Evolutionary conservation across 2,797 vertebrate genomes (phyloP), one percentile per base, ranked within the genome.

Genomic region (Hoplostethus atlanticus): DNA sequence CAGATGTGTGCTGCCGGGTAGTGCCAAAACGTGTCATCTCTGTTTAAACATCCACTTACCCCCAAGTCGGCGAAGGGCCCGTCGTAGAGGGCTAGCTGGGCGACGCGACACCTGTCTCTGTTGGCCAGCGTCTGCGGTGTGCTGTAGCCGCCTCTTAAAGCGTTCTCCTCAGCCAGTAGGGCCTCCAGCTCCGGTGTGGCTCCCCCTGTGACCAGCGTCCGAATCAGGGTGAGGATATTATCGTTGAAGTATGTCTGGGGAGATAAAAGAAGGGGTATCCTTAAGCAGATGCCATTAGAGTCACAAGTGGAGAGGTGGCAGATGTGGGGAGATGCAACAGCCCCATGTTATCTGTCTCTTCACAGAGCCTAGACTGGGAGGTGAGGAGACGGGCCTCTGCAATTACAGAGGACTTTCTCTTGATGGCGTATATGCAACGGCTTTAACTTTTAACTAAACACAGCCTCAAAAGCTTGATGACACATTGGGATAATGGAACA

Each of bases 241-340:
- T 99, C 98, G 72, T 99, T 99, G 95, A 99, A 99, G 94, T 99
- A 99, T 50, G 98, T 99, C 98, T 99, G 94, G 68, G 74, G 88
- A 93, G 85, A 93, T 84, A 83, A 2, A 28, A 90, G 34, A 68
- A 56, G 66, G 86, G 85, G 85, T 80, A 88, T 94, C 4, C 36
- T 68, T 93, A 91, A 94, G 88, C 91, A 91, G 90, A 92, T 74
- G 86, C 79, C 84, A 84, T 91, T 85, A 89, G 84, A 95, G 89
- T 92, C 93, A 94, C 62, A 80, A 90, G 77, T 64, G 85, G 81
- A 83, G 9, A 63, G 64, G 62, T 53, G 61, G 68, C 21, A 71
- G 52, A 77, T 48, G 50, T 40, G 38, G 42, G 36, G 90, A 91
- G 89, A 92, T 91, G 88, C 85, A 75, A 75, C 79, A 85, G 86